Percentiles rank a stretch among this genome's conserved stretches.
Conservation (phyloP, 2,888 invertebrate species). For the Lydus trimaculatus region DNA sequence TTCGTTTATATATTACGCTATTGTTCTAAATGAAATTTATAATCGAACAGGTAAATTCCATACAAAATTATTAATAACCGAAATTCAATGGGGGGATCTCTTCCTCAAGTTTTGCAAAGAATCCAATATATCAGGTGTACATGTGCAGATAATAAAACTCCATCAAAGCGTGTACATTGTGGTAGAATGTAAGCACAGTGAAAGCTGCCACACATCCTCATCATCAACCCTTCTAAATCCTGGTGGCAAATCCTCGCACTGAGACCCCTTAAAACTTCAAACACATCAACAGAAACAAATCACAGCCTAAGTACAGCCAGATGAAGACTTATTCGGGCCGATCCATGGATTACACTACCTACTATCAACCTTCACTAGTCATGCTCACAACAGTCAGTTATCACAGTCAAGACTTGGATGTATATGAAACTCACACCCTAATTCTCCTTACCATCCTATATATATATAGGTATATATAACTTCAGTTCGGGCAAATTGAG, state of each 20-base stretch:
- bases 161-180: constrained; percentile 19
- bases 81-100: not conserved
- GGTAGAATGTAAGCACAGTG: constrained; percentile 8
- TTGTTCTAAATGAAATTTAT: constrained; percentile 1
- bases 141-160: constrained; percentile 28
- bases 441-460: constrained; percentile 12
- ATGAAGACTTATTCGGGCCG: constrained; percentile 57
- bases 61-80: not conserved
- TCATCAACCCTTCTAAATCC: constrained; percentile 55
- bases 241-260: constrained; percentile 48
- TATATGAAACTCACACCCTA: not conserved
- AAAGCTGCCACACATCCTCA: constrained; percentile 52
- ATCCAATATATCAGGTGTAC: constrained; percentile 24
- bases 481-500: constrained; percentile 40
- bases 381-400: constrained; percentile 31
- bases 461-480: constrained; percentile 20
- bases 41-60: not conserved
- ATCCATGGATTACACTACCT: constrained; percentile 50
- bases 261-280: constrained; percentile 50
- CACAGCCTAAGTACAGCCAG: constrained; percentile 54
- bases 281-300: constrained; percentile 56
- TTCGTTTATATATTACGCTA: not conserved
- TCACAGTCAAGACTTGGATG: constrained; percentile 14
- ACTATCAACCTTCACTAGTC: constrained; percentile 26
- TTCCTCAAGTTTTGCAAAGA: not conserved